Conservation (phyloP, 2,797 vertebrate species). For the Siniperca obscura region DNA sequence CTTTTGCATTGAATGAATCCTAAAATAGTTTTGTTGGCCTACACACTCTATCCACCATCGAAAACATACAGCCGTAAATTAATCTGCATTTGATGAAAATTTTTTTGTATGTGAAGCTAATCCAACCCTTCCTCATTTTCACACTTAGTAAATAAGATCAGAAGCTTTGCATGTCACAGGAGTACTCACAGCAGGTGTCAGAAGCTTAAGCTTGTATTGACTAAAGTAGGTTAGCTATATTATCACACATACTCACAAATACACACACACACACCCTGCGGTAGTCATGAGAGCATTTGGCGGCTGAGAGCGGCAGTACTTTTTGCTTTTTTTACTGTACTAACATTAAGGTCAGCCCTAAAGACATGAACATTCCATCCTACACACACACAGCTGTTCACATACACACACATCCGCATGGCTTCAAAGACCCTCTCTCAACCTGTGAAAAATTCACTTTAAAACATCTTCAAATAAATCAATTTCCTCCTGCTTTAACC, state of each 20-base stretch:
- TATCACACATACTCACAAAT: constrained; percentile 67
- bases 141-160: constrained; percentile 72
- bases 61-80: constrained; percentile 47
- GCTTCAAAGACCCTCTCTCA: constrained; percentile 83
- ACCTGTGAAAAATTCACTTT: constrained; percentile 84
- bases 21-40: constrained; percentile 41
- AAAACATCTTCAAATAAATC: constrained; percentile 87
- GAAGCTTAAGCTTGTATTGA: constrained; percentile 70
- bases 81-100: constrained; percentile 59
- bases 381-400: constrained; percentile 54
- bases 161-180: constrained; percentile 69
- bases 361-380: constrained; percentile 82
- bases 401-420: constrained; percentile 43
- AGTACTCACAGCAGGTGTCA: constrained; percentile 75
- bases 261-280: constrained; percentile 63
- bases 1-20: constrained; percentile 11
- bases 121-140: constrained; percentile 67
- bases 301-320: constrained; percentile 73
- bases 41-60: constrained; percentile 9
- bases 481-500: constrained; percentile 84
- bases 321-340: constrained; percentile 69
- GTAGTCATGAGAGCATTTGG: constrained; percentile 78
- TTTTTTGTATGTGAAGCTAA: constrained; percentile 40
- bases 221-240: constrained; percentile 79
- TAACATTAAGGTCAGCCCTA: constrained; percentile 85